Percentiles rank a stretch among this genome's conserved stretches.
Evolutionary conservation across 2,113 vertebrate genomes (phyloP).

Genomic region (Malaclemys terrapin): DNA sequence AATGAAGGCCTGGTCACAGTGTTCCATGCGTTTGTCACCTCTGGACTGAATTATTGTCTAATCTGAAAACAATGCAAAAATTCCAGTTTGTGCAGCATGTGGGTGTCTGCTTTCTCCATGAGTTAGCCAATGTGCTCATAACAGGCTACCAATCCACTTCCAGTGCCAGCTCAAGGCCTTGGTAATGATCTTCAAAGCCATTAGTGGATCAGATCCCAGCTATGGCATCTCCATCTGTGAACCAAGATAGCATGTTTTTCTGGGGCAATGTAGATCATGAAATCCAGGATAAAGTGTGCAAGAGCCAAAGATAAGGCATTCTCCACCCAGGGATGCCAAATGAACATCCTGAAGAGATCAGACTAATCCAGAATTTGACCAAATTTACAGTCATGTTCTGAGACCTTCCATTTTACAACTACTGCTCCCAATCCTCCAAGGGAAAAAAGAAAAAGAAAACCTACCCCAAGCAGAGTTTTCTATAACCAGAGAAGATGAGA

Average conservation of each 20-base stretch:
- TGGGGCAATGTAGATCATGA: background rate
- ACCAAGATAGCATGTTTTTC: background rate
- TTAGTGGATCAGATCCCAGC: slow-evolving; percentile 10
- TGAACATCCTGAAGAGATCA: background rate
- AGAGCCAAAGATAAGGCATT: background rate
- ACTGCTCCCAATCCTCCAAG: background rate
- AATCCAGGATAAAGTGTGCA: background rate
- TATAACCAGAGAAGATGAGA: background rate
- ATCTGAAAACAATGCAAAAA: slow-evolving; percentile 4
- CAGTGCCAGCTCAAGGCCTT: slow-evolving; percentile 17
- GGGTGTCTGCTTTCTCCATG: slow-evolving; percentile 37
- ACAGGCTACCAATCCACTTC: slow-evolving; percentile 18
- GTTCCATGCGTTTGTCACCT: background rate
- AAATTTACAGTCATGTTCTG: background rate
- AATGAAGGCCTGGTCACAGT: background rate
- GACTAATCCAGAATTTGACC: background rate
- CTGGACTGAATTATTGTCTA: background rate
- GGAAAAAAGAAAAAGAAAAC: background rate
- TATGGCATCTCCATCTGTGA: background rate
- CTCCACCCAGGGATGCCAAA: background rate
- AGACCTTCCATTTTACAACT: background rate
- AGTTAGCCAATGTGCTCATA: background rate
- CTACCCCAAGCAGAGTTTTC: background rate
- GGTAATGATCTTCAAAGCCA: slow-evolving; percentile 22
- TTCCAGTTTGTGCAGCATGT: background rate